These are phyloP conservation scores for Mechanitis messenoides DNA, from an alignment of 2,888 invertebrate species.

Conservation along the genomic window DNA sequence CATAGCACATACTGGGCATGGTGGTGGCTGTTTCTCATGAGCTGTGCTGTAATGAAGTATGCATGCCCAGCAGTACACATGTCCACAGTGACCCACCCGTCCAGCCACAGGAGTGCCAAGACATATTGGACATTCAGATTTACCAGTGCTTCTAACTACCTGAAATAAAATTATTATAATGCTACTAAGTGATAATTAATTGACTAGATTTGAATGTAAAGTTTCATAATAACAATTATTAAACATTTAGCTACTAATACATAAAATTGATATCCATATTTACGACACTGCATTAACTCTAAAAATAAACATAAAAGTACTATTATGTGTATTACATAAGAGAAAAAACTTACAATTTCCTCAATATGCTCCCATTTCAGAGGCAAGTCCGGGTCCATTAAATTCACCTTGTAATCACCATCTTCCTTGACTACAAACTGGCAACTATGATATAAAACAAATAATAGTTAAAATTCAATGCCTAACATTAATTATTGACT, in stretches of 20 bases:
- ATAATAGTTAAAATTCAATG: neutral
- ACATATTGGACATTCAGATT: conserved; percentile 90
- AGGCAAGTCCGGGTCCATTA: conserved; percentile 89
- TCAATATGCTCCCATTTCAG: conserved; percentile 95
- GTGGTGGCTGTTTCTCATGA: conserved; percentile 85
- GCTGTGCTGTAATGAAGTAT: conserved; percentile 93
- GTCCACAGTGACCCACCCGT: conserved; percentile 95
- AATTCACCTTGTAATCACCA: conserved; percentile 86
- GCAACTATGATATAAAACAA: conserved; percentile 78
- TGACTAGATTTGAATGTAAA: neutral
- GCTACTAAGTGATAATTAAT: neutral
- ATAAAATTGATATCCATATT: too few relatives aligned
- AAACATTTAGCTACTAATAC: too few relatives aligned
- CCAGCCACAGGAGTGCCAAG: conserved; percentile 90
- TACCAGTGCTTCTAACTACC: conserved; percentile 63
- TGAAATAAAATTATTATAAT: conserved; percentile 26
- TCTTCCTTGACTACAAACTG: conserved; percentile 94
- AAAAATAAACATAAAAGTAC: too few relatives aligned
- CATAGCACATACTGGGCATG: conserved; percentile 95
- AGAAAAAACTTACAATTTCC: conserved; percentile 85
- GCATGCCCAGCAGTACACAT: conserved; percentile 97
- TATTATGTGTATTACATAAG: too few relatives aligned
- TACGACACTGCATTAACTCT: too few relatives aligned
- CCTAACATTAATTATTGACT: neutral
- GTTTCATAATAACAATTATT: too few relatives aligned